These are phyloP conservation scores for Ornithoptera priamus DNA, from an alignment of 2,888 invertebrate species.

Conservation along the genomic window DNA sequence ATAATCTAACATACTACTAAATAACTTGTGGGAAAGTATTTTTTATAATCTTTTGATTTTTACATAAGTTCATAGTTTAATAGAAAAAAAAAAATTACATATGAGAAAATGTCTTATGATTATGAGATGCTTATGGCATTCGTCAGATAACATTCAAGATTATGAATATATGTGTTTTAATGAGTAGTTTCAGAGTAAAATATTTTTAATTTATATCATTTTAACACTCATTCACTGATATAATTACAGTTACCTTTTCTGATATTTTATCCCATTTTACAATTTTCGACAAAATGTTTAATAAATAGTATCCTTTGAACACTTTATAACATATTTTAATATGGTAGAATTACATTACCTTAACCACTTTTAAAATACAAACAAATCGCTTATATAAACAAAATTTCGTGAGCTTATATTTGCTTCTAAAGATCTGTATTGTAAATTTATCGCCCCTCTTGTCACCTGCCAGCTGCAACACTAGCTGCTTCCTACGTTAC, in stretches of 20 bases:
- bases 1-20: neutral
- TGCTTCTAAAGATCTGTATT: constrained; percentile 50
- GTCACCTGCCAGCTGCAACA: constrained; percentile 72
- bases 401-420: constrained; percentile 56
- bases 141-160: constrained; percentile 18
- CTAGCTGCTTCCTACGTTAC: constrained; percentile 54
- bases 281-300: too few species aligned
- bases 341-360: neutral
- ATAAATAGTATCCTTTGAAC: too few species aligned
- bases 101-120: constrained; percentile 20
- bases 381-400: constrained; percentile 56
- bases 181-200: neutral
- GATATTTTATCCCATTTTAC: too few species aligned
- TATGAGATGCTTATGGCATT: constrained; percentile 19
- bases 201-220: constrained; percentile 12
- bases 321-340: neutral
- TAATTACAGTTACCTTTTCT: too few species aligned
- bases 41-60: neutral
- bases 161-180: constrained; percentile 20
- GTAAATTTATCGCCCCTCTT: constrained; percentile 67
- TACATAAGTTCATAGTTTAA: constrained; percentile 12
- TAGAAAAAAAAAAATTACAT: constrained; percentile 7
- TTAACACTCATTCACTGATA: constrained; percentile 13
- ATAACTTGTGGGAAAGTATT: constrained; percentile 1
- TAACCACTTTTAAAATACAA: constrained; percentile 53